phyloP scores from a whole-genome alignment of 1,140 invertebrate species.

The Hycleus phaleratus region DNA sequence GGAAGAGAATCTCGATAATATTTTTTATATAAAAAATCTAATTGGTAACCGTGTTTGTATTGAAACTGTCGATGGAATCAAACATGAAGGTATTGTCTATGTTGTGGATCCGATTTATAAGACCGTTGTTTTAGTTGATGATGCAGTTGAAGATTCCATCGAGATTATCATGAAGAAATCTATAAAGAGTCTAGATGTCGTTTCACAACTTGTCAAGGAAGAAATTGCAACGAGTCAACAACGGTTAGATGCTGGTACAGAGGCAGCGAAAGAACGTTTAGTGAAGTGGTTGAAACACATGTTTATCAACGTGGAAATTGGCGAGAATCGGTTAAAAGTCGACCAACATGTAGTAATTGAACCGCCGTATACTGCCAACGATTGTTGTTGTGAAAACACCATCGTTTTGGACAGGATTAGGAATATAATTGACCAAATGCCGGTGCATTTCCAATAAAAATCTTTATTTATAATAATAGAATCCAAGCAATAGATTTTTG shows the following conservation, averaged over 20 bases:
- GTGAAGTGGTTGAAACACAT: conserved; percentile 31
- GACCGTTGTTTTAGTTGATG: conserved; percentile 25
- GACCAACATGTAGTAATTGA: conserved; percentile 33
- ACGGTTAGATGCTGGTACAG: not conserved
- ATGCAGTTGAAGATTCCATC: conserved; percentile 2
- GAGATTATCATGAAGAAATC: conserved; percentile 9
- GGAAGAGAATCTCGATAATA: conserved; percentile 16
- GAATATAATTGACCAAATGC: conserved; percentile 34
- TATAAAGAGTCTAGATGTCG: conserved; percentile 25
- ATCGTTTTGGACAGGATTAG: conserved; percentile 35
- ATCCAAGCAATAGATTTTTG: not conserved
- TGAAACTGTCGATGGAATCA: conserved; percentile 24
- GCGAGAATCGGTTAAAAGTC: conserved; percentile 30
- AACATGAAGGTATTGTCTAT: conserved; percentile 24
- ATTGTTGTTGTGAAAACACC: conserved; percentile 34
- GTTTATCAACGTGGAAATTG: conserved; percentile 31
- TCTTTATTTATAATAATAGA: not conserved
- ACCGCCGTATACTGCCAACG: conserved; percentile 33
- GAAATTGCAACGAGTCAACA: conserved; percentile 3
- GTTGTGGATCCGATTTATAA: conserved; percentile 35
- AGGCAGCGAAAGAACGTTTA: not conserved
- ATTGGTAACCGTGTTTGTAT: conserved; percentile 28
- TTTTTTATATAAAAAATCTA: conserved; percentile 24
- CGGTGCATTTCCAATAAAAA: conserved; percentile 24
- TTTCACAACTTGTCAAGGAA: conserved; percentile 19